Evolutionary conservation across 1,140 invertebrate genomes (phyloP).

Genomic region (Mamestra configurata): DNA sequence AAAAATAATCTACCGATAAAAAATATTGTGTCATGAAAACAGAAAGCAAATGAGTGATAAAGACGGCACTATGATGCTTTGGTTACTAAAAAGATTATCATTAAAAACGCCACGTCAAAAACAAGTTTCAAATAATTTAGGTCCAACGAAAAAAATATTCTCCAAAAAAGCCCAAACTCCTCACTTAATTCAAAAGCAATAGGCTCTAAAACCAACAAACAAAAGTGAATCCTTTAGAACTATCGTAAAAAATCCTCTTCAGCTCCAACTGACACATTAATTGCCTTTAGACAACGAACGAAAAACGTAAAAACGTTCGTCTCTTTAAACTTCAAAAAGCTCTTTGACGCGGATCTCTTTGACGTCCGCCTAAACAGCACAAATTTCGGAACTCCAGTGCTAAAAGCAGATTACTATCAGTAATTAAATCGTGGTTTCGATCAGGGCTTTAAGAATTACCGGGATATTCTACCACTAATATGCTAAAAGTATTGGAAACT

Average conservation of each 20-base stretch:
- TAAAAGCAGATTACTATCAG: constrained; percentile 60
- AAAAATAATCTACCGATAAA: too few relatives aligned
- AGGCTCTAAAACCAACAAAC: not conserved
- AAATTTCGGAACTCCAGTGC: constrained; percentile 24
- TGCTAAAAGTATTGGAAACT: constrained; percentile 1
- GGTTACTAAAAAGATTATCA: too few relatives aligned
- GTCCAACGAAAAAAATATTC: too few relatives aligned
- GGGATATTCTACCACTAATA: not conserved
- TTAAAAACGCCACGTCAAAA: too few relatives aligned
- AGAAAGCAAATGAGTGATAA: too few relatives aligned
- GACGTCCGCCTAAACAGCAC: constrained; percentile 38
- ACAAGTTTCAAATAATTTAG: too few relatives aligned
- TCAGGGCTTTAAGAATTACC: constrained; percentile 28
- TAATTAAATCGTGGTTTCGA: constrained; percentile 58
- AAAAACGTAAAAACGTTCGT: constrained; percentile 34
- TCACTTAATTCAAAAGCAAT: not conserved
- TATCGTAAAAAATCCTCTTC: not conserved
- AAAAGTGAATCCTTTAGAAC: constrained; percentile 3
- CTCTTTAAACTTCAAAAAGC: constrained; percentile 42
- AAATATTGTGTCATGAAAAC: too few relatives aligned
- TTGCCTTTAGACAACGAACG: constrained; percentile 35
- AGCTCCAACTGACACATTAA: constrained; percentile 29
- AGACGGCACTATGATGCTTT: too few relatives aligned
- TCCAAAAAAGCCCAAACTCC: not conserved
- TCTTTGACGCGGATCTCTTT: constrained; percentile 46